Evolutionary conservation across 1,140 invertebrate genomes (phyloP), one percentile per base, ranked within the genome.

Genomic region (Rhysida immarginata): DNA sequence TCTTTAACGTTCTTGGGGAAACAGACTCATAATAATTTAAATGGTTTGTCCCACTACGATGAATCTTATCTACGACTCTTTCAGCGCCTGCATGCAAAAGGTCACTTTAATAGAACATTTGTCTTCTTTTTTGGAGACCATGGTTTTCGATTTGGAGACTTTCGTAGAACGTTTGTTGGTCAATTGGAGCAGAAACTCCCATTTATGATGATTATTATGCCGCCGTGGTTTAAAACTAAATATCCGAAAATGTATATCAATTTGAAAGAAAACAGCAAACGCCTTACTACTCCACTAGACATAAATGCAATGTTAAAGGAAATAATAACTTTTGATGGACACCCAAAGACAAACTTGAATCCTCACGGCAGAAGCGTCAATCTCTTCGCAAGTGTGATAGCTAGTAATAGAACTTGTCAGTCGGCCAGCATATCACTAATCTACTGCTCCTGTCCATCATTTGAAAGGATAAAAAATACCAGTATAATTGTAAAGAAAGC

Each of bases 91-190:
- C n/a, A 54, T 14, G 46, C 56, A 0, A 27, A 68, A 2, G 60
- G 63, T 2, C 51, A 71, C 1, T 57, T 78, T 2, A 69, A 75
- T 27, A 69, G 69, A 16, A 80, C 80, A 0, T 67, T 78, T 0
- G 66, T 96, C 0, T 74, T 96, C 24, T 78, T 95, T n/a, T 75
- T 92, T 60, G 93, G 89, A 63, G 94, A 97, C 69, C 94, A 97
- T 68, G 93, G 94, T 0, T 82, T 92, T 64, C 69, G 94, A 26
- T 95, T 85, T 74, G 91, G 92, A 1, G 72, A 74, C 1, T 81
- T 90, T 18, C 67, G 85, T 20, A 68, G 78, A 61, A 94, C 90
- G 0, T 83, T 84, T 65, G 79, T 78, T 53, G 93, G 93, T 0
- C 81, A 85, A 66, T 74, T 93, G 56, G 93, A 97, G 69, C 91